phyloP scores from a whole-genome alignment of 1,140 invertebrate species.

The Hirudo medicinalis region DNA sequence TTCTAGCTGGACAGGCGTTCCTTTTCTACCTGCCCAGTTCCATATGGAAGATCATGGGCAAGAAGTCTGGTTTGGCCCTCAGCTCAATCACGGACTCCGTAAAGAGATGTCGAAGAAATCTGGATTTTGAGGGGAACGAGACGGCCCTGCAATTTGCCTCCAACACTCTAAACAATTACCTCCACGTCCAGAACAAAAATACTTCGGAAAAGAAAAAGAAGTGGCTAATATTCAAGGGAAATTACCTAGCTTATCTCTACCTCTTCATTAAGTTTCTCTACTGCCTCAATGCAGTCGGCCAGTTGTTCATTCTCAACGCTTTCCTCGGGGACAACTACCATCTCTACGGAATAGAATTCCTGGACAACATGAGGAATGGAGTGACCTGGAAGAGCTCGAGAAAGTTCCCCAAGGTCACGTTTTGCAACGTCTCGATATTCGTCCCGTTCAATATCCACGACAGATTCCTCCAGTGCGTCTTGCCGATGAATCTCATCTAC shows the following conservation, averaged over 20 bases:
- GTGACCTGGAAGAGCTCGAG: conserved; percentile 19
- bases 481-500: conserved; percentile 47
- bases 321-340: conserved; percentile 39
- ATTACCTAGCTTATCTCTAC: conserved; percentile 36
- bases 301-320: conserved; percentile 39
- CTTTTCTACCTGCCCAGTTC: conserved; percentile 79
- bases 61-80: conserved; percentile 18
- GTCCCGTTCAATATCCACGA: conserved; percentile 41
- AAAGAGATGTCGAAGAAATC: conserved; percentile 11
- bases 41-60: conserved; percentile 7
- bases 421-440: conserved; percentile 28
- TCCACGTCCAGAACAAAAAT: background rate
- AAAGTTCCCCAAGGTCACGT: conserved; percentile 3
- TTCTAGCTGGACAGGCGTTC: conserved; percentile 70
- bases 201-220: background rate
- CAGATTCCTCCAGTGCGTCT: conserved; percentile 46
- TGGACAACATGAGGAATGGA: conserved; percentile 26
- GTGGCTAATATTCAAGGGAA: conserved; percentile 22
- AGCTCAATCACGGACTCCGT: conserved; percentile 19
- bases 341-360: conserved; percentile 18
- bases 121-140: conserved; percentile 31
- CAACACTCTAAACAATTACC: conserved; percentile 2
- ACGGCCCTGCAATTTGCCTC: conserved; percentile 34
- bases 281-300: conserved; percentile 35
- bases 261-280: conserved; percentile 39